These are phyloP conservation scores for Papilio xuthus DNA, from an alignment of 1,140 invertebrate species.

Conservation along the genomic window DNA sequence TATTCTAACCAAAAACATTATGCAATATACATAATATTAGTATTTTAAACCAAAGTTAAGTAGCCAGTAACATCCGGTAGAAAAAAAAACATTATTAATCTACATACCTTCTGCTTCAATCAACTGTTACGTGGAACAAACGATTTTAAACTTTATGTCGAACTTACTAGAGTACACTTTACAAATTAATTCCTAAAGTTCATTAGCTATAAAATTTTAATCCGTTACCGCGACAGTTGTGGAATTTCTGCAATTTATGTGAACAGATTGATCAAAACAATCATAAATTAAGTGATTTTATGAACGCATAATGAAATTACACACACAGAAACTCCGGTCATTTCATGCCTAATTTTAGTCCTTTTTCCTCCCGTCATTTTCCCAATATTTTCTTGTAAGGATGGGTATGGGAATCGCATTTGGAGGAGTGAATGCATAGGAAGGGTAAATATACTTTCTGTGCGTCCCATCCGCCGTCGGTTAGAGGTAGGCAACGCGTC, in stretches of 20 bases:
- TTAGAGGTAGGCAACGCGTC: too few species aligned
- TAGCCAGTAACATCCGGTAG: background rate
- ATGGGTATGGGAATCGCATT: too few species aligned
- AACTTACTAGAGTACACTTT: background rate
- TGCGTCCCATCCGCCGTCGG: too few species aligned
- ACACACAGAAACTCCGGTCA: background rate
- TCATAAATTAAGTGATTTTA: background rate
- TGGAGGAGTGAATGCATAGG: too few species aligned
- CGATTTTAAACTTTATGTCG: background rate
- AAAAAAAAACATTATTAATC: background rate
- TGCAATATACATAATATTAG: background rate
- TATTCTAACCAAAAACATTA: background rate
- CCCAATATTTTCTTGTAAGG: too few species aligned
- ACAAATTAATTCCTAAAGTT: background rate
- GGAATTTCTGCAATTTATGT: background rate
- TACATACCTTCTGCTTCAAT: background rate
- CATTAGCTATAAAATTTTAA: conserved; percentile 16
- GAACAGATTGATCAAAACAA: background rate
- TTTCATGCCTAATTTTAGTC: too few species aligned
- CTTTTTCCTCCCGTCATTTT: too few species aligned
- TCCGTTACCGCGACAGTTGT: background rate
- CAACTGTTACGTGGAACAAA: background rate
- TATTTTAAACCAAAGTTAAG: conserved; percentile 4
- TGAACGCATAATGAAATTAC: background rate
- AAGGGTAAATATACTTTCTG: too few species aligned